Evolutionary conservation across 2,113 vertebrate species (phyloP).

Genomic region (Scomber colias): DNA sequence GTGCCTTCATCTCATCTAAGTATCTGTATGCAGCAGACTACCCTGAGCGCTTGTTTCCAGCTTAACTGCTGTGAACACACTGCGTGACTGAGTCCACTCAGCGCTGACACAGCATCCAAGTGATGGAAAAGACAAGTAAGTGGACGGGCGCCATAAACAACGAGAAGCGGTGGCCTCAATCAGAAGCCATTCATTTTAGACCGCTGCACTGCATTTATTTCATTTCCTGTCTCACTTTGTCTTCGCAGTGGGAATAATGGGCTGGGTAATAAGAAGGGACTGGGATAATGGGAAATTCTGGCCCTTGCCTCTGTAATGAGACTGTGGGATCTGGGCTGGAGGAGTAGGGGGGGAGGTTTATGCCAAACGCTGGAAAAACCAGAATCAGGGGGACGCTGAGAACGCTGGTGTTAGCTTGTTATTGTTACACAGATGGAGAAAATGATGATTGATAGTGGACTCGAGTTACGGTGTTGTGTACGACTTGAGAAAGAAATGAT

Average conservation of each 20-base stretch:
- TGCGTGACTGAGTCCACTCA: slow-evolving; percentile 51
- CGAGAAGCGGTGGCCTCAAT: slow-evolving; percentile 71
- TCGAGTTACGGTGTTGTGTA: slow-evolving; percentile 24
- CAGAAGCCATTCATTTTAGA: slow-evolving; percentile 78
- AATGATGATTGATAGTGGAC: slow-evolving; percentile 34
- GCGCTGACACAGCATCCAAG: slow-evolving; percentile 64
- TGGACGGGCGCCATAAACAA: slow-evolving; percentile 75
- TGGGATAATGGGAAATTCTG: slow-evolving; percentile 74
- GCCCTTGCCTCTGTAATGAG: slow-evolving; percentile 65
- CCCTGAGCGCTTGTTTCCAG: background rate
- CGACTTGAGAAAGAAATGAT: background rate
- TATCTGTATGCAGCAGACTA: background rate
- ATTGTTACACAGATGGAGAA: slow-evolving; percentile 34
- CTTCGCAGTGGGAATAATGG: slow-evolving; percentile 75
- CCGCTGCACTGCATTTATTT: slow-evolving; percentile 75
- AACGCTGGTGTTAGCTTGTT: slow-evolving; percentile 51
- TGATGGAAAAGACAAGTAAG: slow-evolving; percentile 73
- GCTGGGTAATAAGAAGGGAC: slow-evolving; percentile 73
- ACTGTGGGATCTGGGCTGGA: slow-evolving; percentile 66
- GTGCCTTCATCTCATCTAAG: background rate
- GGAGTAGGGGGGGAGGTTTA: slow-evolving; percentile 20
- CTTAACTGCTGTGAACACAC: slow-evolving; percentile 12
- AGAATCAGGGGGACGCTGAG: slow-evolving; percentile 51
- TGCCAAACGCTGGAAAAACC: slow-evolving; percentile 58
- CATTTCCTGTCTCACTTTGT: slow-evolving; percentile 83